Evolutionary conservation across 2,797 vertebrate species (phyloP), one percentile per base, ranked within the genome.

Genomic region (Margarornis squamiger): DNA sequence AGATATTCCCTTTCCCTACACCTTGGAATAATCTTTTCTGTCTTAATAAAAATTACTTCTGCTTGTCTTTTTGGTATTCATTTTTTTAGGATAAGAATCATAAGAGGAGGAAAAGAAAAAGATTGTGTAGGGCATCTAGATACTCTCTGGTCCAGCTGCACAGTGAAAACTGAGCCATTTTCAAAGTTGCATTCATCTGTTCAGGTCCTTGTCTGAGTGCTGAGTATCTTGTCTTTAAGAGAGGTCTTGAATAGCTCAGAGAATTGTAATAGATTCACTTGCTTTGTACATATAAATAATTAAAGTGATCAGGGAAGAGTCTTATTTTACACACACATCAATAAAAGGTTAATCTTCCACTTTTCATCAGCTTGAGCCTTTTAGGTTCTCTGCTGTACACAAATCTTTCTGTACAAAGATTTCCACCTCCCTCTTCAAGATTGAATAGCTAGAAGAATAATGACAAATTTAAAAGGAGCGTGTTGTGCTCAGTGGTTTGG

Each of bases 271-370:
- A 62, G 18, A 19, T 94, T 80, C 46, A 43, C 77, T 84, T 89
- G 55, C 32, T 86, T 86, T 93, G 61, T 81, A 63, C 30, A 34
- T 65, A 67, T 58, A 83, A 92, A 91, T 88, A 65, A 80, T 77
- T 80, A 49, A 87, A 94, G 6, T 29, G 18, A 52, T 90, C 45
- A 34, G 30, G 36, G 52, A 86, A 76, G 43, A 83, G 36, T 73
- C 43, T 92, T 83, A 63, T 55, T 93, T 92, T 90, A 80, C 14
- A 3, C 14, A 21, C 74, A 19, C 12, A 46, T 95, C 68, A 92
- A 77, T 74, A 79, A 87, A 93, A 94, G 52, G 61, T 91, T 91
- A 77, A 81, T 90, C 75, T 86, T 77, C 39, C 17, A 61, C 43
- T 70, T 91, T 52, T 79, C 32, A 72, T 63, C 6, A 4, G 24